These are phyloP conservation scores for Geotrupes spiniger DNA, from an alignment of 2,888 invertebrate genomes.

Conservation along the genomic window DNA sequence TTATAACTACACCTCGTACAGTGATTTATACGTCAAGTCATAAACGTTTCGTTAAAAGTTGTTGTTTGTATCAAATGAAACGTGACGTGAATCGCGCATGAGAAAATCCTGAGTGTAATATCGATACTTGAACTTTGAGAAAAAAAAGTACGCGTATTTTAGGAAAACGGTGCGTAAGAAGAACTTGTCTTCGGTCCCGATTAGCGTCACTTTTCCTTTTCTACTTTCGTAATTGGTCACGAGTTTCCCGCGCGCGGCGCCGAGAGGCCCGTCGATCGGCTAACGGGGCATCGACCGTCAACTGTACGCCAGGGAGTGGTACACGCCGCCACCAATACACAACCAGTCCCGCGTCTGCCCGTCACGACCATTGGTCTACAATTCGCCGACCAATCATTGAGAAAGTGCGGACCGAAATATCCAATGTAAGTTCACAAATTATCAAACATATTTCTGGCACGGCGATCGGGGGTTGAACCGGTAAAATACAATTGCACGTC, in stretches of 20 bases:
- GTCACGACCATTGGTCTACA: constrained; percentile 82
- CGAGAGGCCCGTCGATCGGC: constrained; percentile 44
- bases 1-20: too few relatives aligned
- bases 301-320: constrained; percentile 59
- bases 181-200: constrained; percentile 17
- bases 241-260: constrained; percentile 46
- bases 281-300: constrained; percentile 48
- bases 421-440: constrained; percentile 75
- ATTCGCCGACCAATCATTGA: constrained; percentile 87
- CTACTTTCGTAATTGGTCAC: constrained; percentile 48
- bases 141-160: too few relatives aligned
- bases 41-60: too few relatives aligned
- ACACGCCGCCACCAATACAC: constrained; percentile 69
- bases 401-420: constrained; percentile 72
- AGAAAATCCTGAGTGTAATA: too few relatives aligned
- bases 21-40: too few relatives aligned
- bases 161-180: constrained; percentile 1
- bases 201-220: constrained; percentile 37
- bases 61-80: too few relatives aligned
- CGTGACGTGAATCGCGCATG: too few relatives aligned
- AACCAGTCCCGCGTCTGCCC: constrained; percentile 62
- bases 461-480: constrained; percentile 42
- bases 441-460: constrained; percentile 55
- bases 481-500: constrained; percentile 39
- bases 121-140: too few relatives aligned